These are phyloP conservation scores for Crax fasciolata DNA, from an alignment of 2,797 vertebrate genomes.

Conservation along the genomic window DNA sequence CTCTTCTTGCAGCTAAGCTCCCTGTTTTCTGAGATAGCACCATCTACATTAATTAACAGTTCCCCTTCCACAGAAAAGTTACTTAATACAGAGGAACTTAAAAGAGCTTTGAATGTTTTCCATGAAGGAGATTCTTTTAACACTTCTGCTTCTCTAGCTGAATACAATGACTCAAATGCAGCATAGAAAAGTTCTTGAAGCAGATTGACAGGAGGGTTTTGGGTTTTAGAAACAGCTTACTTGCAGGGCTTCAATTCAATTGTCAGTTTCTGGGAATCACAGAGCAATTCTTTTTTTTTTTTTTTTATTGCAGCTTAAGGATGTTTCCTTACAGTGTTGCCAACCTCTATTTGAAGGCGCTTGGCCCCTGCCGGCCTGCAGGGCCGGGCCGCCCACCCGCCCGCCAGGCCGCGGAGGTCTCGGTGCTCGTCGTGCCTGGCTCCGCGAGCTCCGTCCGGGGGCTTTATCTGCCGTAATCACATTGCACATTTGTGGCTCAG, in stretches of 20 bases:
- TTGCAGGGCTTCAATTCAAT: neutral
- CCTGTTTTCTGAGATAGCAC: neutral
- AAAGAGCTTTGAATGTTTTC: conserved; percentile 14
- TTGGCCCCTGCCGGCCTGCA: neutral
- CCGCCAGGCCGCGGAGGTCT: neutral
- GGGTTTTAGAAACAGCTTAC: neutral
- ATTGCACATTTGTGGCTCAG: neutral
- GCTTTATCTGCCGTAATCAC: conserved; percentile 19
- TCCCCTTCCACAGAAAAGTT: neutral
- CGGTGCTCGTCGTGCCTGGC: neutral
- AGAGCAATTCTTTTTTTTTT: neutral
- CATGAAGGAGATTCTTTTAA: neutral
- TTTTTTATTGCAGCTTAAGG: neutral
- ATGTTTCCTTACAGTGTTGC: neutral
- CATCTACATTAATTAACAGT: neutral
- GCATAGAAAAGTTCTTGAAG: neutral
- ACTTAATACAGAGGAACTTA: neutral
- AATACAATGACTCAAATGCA: neutral
- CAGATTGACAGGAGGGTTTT: neutral
- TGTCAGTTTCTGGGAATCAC: neutral
- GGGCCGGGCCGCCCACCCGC: too few relatives aligned
- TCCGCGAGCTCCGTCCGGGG: neutral
- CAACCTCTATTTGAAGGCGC: neutral
- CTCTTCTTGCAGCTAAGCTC: neutral
- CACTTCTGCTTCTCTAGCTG: neutral